A percentile compares a stretch with the other conserved stretches of the same genome.
Conservation (phyloP, 2,113 vertebrate species). For the Ascaphus truei region DNA sequence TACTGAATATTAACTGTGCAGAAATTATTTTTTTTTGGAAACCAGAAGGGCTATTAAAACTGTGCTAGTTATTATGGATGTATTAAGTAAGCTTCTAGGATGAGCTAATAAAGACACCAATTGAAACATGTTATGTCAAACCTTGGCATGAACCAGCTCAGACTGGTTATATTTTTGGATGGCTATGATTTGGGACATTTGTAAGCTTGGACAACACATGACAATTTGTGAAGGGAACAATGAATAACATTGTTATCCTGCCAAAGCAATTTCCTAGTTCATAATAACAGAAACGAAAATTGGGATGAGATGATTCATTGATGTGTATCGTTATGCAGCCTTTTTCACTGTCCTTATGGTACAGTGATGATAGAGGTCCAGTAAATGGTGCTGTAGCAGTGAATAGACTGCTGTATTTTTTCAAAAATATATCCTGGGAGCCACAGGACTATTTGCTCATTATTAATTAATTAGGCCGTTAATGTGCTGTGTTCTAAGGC, state of each 20-base stretch:
- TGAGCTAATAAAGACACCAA: slow-evolving; percentile 12
- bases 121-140: slow-evolving; percentile 15
- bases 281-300: slow-evolving; percentile 11
- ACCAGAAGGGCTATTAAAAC: too few relatives aligned
- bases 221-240: slow-evolving; percentile 17
- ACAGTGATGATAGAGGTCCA: not conserved
- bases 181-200: not conserved
- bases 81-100: slow-evolving; percentile 1
- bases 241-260: slow-evolving; percentile 16
- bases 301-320: slow-evolving; percentile 15
- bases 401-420: too few relatives aligned
- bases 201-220: slow-evolving; percentile 12
- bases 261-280: slow-evolving; percentile 26
- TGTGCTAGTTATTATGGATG: too few relatives aligned
- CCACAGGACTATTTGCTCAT: too few relatives aligned
- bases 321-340: slow-evolving; percentile 14
- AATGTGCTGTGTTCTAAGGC: too few relatives aligned
- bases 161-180: not conserved
- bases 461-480: too few relatives aligned
- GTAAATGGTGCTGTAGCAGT: too few relatives aligned
- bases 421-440: too few relatives aligned
- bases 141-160: not conserved
- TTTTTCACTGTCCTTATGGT: slow-evolving; percentile 2
- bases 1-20: too few relatives aligned
- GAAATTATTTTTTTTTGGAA: too few relatives aligned